Percentiles rank a stretch among this genome's conserved stretches.
These are phyloP conservation scores for Anticlea derivata DNA, from an alignment of 2,888 invertebrate genomes.

Conservation along the genomic window DNA sequence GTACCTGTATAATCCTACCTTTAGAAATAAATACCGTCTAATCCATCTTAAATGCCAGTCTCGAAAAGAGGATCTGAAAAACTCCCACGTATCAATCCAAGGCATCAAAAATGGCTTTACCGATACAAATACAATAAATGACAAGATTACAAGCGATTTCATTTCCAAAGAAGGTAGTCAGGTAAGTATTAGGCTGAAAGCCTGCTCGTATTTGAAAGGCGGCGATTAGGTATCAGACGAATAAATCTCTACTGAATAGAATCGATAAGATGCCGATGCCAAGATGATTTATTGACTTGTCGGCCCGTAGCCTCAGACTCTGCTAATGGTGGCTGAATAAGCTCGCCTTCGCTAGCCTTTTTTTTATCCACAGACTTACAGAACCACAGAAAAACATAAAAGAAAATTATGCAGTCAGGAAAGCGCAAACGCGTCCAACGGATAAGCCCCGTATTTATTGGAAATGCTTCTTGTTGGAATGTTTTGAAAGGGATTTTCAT, in stretches of 20 bases:
- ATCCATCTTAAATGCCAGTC: not conserved
- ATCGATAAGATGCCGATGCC: conserved; percentile 69
- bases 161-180: conserved; percentile 35
- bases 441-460: conserved; percentile 35
- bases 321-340: conserved; percentile 56
- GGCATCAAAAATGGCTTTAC: conserved; percentile 13
- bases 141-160: conserved; percentile 42
- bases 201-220: conserved; percentile 60
- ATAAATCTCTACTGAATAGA: conserved; percentile 73
- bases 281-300: conserved; percentile 78
- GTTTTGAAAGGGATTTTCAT: conserved; percentile 9
- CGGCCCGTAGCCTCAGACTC: conserved; percentile 50
- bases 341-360: conserved; percentile 45
- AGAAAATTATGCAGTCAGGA: conserved; percentile 52
- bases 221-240: conserved; percentile 54
- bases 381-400: no score
- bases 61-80: conserved; percentile 8
- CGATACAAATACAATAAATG: conserved; percentile 21
- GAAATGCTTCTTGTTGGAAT: conserved; percentile 25
- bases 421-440: conserved; percentile 39
- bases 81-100: conserved; percentile 7
- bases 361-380: conserved; percentile 49
- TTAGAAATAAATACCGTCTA: not conserved
- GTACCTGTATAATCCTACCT: no score
- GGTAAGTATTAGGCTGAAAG: conserved; percentile 50